A percentile compares a stretch with the other conserved stretches of the same genome.
phyloP scores from a whole-genome alignment of 2,888 invertebrate genomes.

The Tachina lurida region DNA sequence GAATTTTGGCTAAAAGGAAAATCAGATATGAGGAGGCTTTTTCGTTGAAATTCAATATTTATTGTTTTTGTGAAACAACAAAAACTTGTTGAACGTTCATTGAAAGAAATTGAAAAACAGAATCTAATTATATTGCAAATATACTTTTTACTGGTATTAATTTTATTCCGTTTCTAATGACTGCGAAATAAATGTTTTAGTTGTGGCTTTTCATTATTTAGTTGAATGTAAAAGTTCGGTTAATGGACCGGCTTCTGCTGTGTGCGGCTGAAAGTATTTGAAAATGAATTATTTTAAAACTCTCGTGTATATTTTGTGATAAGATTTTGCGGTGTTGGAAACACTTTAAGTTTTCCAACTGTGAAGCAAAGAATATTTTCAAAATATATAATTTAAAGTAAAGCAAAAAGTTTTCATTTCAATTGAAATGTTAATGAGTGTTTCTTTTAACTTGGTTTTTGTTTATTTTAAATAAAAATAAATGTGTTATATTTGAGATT shows the following conservation, averaged over 20 bases:
- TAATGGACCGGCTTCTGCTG: constrained; percentile 10
- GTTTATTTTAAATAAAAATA: too few relatives aligned
- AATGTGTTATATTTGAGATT: too few relatives aligned
- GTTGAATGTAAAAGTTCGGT: constrained; percentile 22
- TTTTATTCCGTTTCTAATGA: constrained; percentile 24
- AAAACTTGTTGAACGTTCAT: constrained; percentile 37
- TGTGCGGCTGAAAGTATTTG: constrained; percentile 6
- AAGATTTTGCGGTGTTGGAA: constrained; percentile 7
- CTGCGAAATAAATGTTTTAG: constrained; percentile 31
- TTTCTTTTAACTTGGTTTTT: too few relatives aligned
- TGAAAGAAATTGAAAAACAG: not conserved
- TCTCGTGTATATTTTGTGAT: not conserved
- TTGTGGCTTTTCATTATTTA: constrained; percentile 11
- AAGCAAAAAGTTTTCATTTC: not conserved
- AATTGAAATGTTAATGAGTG: not conserved
- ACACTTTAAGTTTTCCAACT: constrained; percentile 9
- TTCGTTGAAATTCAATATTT: constrained; percentile 61
- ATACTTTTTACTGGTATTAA: not conserved
- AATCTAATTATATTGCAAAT: constrained; percentile 5
- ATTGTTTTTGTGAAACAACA: constrained; percentile 43
- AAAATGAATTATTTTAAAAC: constrained; percentile 15
- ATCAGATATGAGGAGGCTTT: constrained; percentile 32
- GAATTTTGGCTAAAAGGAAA: constrained; percentile 4
- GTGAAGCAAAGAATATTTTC: not conserved
- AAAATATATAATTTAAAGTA: constrained; percentile 7